Evolutionary conservation across 30 jellyfish, hydroid and myxozoan species (phyloP).

Genomic region (Haliclystus octoradiatus): DNA sequence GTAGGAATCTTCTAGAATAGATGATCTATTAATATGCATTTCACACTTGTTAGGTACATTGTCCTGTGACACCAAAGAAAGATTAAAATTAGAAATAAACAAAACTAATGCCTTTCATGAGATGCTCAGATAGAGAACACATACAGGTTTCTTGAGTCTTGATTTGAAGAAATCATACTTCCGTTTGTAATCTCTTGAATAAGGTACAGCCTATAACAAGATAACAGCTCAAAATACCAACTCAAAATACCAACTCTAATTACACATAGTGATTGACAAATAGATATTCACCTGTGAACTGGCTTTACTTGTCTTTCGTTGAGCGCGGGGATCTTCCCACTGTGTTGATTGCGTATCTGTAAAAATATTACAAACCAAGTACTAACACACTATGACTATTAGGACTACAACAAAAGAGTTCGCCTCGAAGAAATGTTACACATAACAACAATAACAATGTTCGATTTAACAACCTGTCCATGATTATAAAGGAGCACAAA

Average conservation of each 20-base stretch:
- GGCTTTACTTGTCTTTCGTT: constrained; percentile 28
- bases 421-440: no score
- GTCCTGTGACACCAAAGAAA: constrained; percentile 35
- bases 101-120: not conserved
- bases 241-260: not conserved
- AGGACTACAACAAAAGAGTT: no score
- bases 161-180: constrained; percentile 97
- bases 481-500: no score
- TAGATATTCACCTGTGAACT: constrained; percentile 50
- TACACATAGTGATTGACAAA: not conserved
- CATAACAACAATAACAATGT: no score
- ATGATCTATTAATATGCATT: constrained; percentile 58
- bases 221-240: not conserved
- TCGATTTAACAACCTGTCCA: no score
- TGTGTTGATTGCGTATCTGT: constrained; percentile 97
- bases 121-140: no score
- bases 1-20: constrained; percentile 79
- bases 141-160: constrained; percentile 86
- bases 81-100: not conserved
- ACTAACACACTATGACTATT: no score
- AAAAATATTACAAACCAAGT: not conserved
- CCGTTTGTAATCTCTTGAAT: constrained; percentile 95
- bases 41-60: constrained; percentile 95
- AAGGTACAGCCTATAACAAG: constrained; percentile 78
- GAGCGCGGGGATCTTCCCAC: constrained; percentile 99